Percentiles rank a stretch among this genome's conserved stretches.
Conservation (phyloP, 2,888 invertebrate genomes). For the Allophyes oxyacanthae region DNA sequence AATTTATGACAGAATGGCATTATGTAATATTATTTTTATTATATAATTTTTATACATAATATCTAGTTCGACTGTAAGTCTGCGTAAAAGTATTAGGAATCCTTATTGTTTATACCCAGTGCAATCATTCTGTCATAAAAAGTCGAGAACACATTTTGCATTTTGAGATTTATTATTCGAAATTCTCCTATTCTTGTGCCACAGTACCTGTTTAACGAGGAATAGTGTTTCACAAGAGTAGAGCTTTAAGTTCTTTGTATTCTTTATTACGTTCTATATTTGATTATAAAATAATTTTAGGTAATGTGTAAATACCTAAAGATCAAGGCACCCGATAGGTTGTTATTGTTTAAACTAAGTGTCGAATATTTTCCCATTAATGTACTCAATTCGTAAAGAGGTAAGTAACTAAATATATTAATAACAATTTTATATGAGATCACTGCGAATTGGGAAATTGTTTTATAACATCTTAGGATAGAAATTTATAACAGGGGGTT, state of each 20-base stretch:
- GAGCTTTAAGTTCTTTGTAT: slow-evolving; percentile 72
- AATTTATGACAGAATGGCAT: slow-evolving; percentile 79
- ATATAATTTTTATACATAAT: slow-evolving; percentile 51
- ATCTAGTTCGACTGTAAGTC: slow-evolving; percentile 64
- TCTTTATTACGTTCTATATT: slow-evolving; percentile 22
- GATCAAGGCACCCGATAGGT: slow-evolving; percentile 70
- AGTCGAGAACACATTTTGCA: slow-evolving; percentile 58
- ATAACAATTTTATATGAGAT: slow-evolving; percentile 67
- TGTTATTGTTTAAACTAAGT: slow-evolving; percentile 70
- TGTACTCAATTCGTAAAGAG: slow-evolving; percentile 64
- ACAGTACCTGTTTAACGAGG: slow-evolving; percentile 71
- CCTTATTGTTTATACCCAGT: slow-evolving; percentile 60
- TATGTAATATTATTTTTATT: slow-evolving; percentile 57
- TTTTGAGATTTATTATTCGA: slow-evolving; percentile 70
- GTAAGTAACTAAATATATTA: slow-evolving; percentile 63
- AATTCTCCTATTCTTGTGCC: slow-evolving; percentile 76
- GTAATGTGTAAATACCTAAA: slow-evolving; percentile 81
- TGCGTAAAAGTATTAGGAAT: slow-evolving; percentile 61
- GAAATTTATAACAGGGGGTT: slow-evolving; percentile 54
- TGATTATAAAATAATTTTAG: slow-evolving; percentile 67
- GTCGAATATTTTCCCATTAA: slow-evolving; percentile 67
- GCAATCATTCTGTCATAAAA: slow-evolving; percentile 76
- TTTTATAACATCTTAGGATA: slow-evolving; percentile 58
- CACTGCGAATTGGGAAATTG: slow-evolving; percentile 56
- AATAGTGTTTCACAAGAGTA: slow-evolving; percentile 77